Conservation (phyloP, 2,888 invertebrate genomes). For the Melinaea marsaeus region DNA sequence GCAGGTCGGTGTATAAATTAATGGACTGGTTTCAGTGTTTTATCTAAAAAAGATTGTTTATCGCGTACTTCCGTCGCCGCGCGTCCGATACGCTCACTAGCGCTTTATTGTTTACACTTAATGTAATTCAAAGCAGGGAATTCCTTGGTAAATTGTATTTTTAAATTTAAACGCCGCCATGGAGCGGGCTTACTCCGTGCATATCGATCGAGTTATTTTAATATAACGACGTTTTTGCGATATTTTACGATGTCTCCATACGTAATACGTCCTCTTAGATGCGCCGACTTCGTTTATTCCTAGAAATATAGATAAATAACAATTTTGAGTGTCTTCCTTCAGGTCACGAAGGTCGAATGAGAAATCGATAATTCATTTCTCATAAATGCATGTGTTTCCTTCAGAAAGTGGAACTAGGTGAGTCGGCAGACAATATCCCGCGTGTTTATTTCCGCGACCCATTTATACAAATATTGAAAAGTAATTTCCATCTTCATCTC, state of each 20-base stretch:
- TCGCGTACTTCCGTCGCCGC: constrained; percentile 75
- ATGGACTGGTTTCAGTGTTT: constrained; percentile 70
- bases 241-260: constrained; percentile 64
- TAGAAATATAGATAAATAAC: constrained; percentile 14
- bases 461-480: constrained; percentile 71
- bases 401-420: constrained; percentile 35
- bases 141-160: constrained; percentile 74
- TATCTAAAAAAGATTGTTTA: constrained; percentile 78
- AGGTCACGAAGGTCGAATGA: not conserved
- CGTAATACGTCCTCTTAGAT: constrained; percentile 53
- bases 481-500: constrained; percentile 72
- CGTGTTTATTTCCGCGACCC: constrained; percentile 66
- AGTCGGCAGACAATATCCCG: constrained; percentile 68
- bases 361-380: constrained; percentile 1
- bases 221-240: constrained; percentile 62
- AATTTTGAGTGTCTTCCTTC: too few species aligned
- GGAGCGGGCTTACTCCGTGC: constrained; percentile 58
- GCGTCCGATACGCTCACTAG: constrained; percentile 71
- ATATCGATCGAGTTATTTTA: constrained; percentile 64
- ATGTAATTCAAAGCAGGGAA: constrained; percentile 77
- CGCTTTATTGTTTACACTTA: constrained; percentile 77
- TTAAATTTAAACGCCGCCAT: constrained; percentile 63
- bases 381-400: constrained; percentile 35
- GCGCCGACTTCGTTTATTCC: constrained; percentile 35
- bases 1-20: constrained; percentile 53